Evolutionary conservation across 2,888 invertebrate genomes (phyloP).

Genomic region (Pogonocherus hispidulus): DNA sequence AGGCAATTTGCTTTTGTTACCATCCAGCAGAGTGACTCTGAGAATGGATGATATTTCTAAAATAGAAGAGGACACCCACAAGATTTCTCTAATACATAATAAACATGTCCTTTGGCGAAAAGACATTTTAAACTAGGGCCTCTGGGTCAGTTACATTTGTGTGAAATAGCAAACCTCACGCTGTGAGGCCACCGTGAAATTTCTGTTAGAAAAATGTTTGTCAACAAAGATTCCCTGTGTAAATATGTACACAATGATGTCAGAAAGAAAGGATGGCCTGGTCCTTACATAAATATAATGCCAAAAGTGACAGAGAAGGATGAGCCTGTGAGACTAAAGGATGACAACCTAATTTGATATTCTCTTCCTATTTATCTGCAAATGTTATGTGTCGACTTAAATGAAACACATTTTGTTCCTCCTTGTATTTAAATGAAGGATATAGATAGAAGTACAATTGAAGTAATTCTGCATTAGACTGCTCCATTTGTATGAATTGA

Average conservation of each 20-base stretch:
- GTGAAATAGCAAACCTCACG: constrained; percentile 63
- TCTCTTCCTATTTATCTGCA: constrained; percentile 37
- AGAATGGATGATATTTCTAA: background rate
- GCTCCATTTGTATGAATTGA: too few species aligned
- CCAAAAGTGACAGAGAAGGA: constrained; percentile 65
- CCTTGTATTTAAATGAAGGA: background rate
- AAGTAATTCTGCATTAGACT: too few species aligned
- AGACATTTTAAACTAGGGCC: constrained; percentile 41
- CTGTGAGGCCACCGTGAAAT: constrained; percentile 68
- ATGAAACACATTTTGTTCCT: background rate
- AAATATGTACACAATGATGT: constrained; percentile 65
- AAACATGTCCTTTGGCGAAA: constrained; percentile 52
- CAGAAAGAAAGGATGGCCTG: constrained; percentile 52
- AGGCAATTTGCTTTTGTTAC: constrained; percentile 42
- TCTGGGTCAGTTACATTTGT: constrained; percentile 63
- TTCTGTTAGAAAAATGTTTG: constrained; percentile 67
- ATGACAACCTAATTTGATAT: constrained; percentile 66
- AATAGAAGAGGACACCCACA: constrained; percentile 53
- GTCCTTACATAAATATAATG: constrained; percentile 59
- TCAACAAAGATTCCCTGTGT: constrained; percentile 67
- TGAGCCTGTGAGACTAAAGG: constrained; percentile 62
- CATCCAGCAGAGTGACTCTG: background rate
- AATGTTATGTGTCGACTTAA: background rate
- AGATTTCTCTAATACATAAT: constrained; percentile 51
- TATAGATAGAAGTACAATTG: too few species aligned